Evolutionary conservation across 2,113 vertebrate species (phyloP), one percentile per base, ranked within the genome.

Genomic region (Microcebus griseorufus): DNA sequence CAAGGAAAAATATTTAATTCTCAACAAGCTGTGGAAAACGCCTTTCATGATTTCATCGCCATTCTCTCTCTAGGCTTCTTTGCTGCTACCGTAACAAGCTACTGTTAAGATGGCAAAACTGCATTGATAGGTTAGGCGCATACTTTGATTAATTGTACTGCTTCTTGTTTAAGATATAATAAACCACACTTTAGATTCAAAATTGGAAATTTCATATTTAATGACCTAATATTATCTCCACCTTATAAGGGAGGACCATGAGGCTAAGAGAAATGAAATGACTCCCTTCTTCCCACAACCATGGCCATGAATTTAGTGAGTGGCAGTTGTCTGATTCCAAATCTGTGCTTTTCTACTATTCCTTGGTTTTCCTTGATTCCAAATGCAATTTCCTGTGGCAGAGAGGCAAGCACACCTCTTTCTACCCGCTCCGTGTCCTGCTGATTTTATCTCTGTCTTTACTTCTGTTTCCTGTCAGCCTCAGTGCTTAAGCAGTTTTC

Each of bases 361-460:
- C 17, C 42, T 91, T 79, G 10, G n/a, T 89, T 88, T 42, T 70
- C 17, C 37, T 91, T 79, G 12, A 32, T 92, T 90, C 42, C 89
- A 93, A 75, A 86, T 16, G 62, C 83, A 65, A 72, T 89, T 94
- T 95, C 45, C 48, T 80, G 29, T 76, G 73, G 86, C 82, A 89
- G 53, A 81, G 81, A 81, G 62, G 62, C 86, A 91, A 76, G 69
- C 32, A 20, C 37, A n/a, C 18, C 75, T 62, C 10, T 90, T 96
- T 86, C 62, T 53, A 62, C 16, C 16, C 2, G 0, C 29, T 73
- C 42, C 51, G 42, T 69, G 25, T 51, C 13, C 62, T 88, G 90
- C 53, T 78, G 27, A 94, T 90, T 86, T 80, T 82, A 32, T 91
- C 34, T 2, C 62, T 81, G 70, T 39, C 51, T 87, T 45, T 14